A percentile compares a stretch with the other conserved stretches of the same genome.
phyloP scores from a whole-genome alignment of 2,797 vertebrate species.

The Zalophus californianus region DNA sequence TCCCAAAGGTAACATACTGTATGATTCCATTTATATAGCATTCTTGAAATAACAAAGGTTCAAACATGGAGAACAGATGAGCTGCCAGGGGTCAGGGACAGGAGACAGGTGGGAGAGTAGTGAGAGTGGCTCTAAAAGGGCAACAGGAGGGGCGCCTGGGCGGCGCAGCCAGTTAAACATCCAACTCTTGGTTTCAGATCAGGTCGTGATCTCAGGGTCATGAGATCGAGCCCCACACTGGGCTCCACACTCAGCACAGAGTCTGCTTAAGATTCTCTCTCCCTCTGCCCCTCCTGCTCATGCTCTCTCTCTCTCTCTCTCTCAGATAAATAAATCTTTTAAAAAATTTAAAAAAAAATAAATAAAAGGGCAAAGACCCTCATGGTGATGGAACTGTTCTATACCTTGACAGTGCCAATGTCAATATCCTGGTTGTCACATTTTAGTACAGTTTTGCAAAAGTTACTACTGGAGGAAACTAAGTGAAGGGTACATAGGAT shows the following conservation, averaged over 20 bases:
- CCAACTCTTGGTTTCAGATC: background rate
- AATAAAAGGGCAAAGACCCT: background rate
- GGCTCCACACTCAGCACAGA: background rate
- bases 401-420: background rate
- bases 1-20: background rate
- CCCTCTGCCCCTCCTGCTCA: background rate
- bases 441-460: background rate
- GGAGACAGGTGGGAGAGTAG: background rate
- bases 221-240: background rate
- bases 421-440: background rate
- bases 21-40: background rate
- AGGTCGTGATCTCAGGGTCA: background rate
- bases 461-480: background rate
- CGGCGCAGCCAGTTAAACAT: background rate
- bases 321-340: background rate
- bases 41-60: background rate
- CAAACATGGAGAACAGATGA: constrained; percentile 13
- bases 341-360: background rate
- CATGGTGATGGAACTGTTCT: background rate
- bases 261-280: background rate
- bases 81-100: background rate
- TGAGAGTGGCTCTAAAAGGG: background rate
- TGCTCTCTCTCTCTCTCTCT: background rate
- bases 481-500: background rate
- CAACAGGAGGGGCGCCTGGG: background rate